Evolutionary conservation across 2,113 vertebrate genomes (phyloP), one percentile per base, ranked within the genome.

Genomic region (Piprites chloris): DNA sequence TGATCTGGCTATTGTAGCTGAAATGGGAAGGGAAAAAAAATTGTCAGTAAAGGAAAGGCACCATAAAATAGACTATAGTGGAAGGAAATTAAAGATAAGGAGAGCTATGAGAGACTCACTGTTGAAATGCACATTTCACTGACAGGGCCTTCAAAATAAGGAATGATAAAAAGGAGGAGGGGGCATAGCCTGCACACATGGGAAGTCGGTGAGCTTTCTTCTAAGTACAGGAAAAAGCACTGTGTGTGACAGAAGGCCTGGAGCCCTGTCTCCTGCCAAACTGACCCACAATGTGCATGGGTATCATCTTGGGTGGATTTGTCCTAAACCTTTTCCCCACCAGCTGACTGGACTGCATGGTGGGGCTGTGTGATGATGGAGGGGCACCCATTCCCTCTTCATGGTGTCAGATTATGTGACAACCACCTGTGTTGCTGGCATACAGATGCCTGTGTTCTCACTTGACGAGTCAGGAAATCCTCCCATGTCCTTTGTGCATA

Each of bases 71-170:
- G 73, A 67, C 89, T 95, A 68, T 17, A 90, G 94, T 78, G 80
- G 68, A 95, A 95, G 65, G 85, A 96, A 95, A 96, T 93, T 93
- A 95, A 96, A 97, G 94, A 94, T 94, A 94, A 93, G 90, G 52
- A 94, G 58, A 91, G 75, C 89, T 89, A 94, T 90, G 69, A 94
- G 58, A 87, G 67, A 83, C 41, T 74, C 56, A 9, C 66, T 81
- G 71, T 77, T 83, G 85, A 96, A 90, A 92, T 62, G 62, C 0
- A 7, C 71, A 44, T 96, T 96, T 83, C 46, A 58, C 47, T 80
- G 84, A 96, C 92, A 94, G 80, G 61, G 61, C 56, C 39, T 89
- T 92, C 9, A 3, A 80, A 89, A 69, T 16, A 39, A n/a, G 42
- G 86, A 96, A 90, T 88, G 85, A 86, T 81, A 93, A 96, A 94